Evolutionary conservation across 2,888 invertebrate genomes (phyloP).

Genomic region (Miltochrista miniata): DNA sequence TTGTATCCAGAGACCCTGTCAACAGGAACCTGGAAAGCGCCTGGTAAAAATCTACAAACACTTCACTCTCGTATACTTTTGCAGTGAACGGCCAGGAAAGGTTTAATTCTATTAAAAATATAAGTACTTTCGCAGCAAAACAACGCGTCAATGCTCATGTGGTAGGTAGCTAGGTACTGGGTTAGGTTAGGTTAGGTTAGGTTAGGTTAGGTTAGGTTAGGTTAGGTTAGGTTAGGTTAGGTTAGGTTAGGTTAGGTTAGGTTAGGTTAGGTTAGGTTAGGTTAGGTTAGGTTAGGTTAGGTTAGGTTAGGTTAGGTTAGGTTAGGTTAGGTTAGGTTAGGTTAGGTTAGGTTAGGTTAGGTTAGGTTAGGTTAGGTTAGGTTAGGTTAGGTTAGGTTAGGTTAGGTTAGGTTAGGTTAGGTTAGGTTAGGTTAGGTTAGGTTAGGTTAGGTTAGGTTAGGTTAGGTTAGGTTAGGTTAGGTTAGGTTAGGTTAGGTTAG

Average conservation of each 20-base stretch:
- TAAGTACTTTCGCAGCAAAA: too few relatives aligned
- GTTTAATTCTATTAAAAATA: too few relatives aligned
- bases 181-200: slow-evolving; percentile 20
- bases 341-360: slow-evolving; percentile 20
- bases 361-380: slow-evolving; percentile 27
- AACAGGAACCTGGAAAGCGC: too few relatives aligned
- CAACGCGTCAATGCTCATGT: too few relatives aligned
- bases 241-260: slow-evolving; percentile 10
- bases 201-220: slow-evolving; percentile 6
- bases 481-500: slow-evolving; percentile 27
- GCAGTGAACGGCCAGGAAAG: too few relatives aligned
- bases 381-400: slow-evolving; percentile 24
- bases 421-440: slow-evolving; percentile 29
- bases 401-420: slow-evolving; percentile 29
- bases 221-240: slow-evolving; percentile 5
- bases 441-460: slow-evolving; percentile 20
- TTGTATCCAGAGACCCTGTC: too few relatives aligned
- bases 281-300: slow-evolving; percentile 6
- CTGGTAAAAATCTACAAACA: too few relatives aligned
- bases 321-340: slow-evolving; percentile 6
- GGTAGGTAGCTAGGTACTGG: too few relatives aligned
- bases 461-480: slow-evolving; percentile 14
- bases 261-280: slow-evolving; percentile 22
- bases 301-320: slow-evolving; percentile 5
- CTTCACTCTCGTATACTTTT: too few relatives aligned